Percentiles rank a stretch among this genome's conserved stretches.
Conservation (phyloP, 2,888 invertebrate genomes). For the Diloba caeruleocephala region DNA sequence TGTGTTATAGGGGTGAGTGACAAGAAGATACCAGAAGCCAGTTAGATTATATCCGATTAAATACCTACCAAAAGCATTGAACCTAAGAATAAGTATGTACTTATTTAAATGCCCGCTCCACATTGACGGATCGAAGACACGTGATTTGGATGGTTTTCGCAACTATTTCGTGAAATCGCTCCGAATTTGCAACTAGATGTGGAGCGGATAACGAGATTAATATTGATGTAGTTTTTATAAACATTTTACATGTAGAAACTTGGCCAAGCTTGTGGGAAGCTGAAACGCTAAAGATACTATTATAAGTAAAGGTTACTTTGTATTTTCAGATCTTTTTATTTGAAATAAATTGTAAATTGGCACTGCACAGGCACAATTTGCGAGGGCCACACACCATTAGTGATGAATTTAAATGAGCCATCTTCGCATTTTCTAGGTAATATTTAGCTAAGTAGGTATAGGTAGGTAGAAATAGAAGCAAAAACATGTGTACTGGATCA, state of each 20-base stretch:
- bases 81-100: too few species aligned
- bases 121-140: too few species aligned
- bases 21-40: too few species aligned
- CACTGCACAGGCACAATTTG: conserved; percentile 53
- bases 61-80: too few species aligned
- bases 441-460: conserved; percentile 21
- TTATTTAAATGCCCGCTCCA: too few species aligned
- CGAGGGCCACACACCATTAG: conserved; percentile 44
- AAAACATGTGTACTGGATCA: conserved; percentile 26
- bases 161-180: too few species aligned
- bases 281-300: conserved; percentile 29
- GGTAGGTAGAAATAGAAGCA: conserved; percentile 32
- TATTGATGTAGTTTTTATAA: conserved; percentile 66
- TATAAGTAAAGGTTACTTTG: conserved; percentile 48
- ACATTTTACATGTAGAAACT: conserved; percentile 58
- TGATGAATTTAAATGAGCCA: conserved; percentile 47
- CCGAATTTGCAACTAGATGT: too few species aligned
- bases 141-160: too few species aligned
- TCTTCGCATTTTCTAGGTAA: conserved; percentile 44
- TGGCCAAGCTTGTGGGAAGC: conserved; percentile 43
- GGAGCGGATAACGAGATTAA: conserved; percentile 42
- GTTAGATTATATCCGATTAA: too few species aligned
- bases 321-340: conserved; percentile 56
- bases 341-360: conserved; percentile 29
- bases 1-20: too few species aligned